Base-by-base conservation (phyloP, 2,113 vertebrate species). In the Potamarius usumacintae region DNA sequence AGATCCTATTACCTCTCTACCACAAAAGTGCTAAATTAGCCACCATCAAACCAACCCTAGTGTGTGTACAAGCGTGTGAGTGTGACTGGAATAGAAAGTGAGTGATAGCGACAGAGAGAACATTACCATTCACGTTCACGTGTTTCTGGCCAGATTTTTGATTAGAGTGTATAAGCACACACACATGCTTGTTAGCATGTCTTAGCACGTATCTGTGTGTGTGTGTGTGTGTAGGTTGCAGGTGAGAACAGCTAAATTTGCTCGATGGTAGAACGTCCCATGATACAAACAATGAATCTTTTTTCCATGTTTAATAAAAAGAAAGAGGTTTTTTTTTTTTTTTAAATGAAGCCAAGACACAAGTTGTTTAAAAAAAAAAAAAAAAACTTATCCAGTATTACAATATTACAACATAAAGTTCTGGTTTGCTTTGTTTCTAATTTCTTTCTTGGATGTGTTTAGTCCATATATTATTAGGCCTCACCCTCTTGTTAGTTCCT, bases 1-100 rank as follows among this genome's bases (percentile, higher is more conserved):
- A 91, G 90, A 92, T 92, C 90, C 90, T 79, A 87, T 92, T 91
- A 89, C 91, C 89, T 83, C 86, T 83, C 86, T 82, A 83, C 78
- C 69, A 83, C 76, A 88, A 10, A 71, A 89, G 88, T 17, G 87
- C 87, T 91, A 89, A 92, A 91, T 90, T 90, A 92, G 88, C 89
- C 63, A 30, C 79, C 52, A 42, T 89, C 91, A 60, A 77, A 60
- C 85, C 48, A 30, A 60, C 52, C 85, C 50, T n/a, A 82, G 62
- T 42, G 57, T n/a, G 88, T 84, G 85, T 78, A 53, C 72, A 48
- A 50, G 57, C 34, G 42, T 27, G 42, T 53, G 62, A 30, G 25
- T 48, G 60, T 27, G 69, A 78, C 58, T 52, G 62, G 82, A 83
- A 62, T 62, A 90, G 27, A 78, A 27, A 57, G 77, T 57, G 71